Evolutionary conservation across 1,140 invertebrate species (phyloP), one percentile per base, ranked within the genome.

Genomic region (Maniola jurtina): DNA sequence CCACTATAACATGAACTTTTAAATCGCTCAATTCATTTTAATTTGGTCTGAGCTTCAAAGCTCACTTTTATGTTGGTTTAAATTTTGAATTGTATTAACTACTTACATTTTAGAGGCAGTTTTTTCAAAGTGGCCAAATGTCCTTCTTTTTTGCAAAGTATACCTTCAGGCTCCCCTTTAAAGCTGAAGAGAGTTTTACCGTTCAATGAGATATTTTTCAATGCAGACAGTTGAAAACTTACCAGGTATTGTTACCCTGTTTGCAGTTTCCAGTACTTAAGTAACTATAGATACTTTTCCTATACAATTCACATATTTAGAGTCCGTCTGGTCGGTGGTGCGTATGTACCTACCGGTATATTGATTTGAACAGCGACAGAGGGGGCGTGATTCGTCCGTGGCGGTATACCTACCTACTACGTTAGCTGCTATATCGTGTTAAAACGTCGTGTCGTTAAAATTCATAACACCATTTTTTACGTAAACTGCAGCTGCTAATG

Each of bases 331-430:
- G 79, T 72, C 67, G 71, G 75, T 75, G 48, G 65, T 56, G 61
- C 64, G 68, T 62, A 57, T 52, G 45, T 65, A 58, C 59, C 74
- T 65, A 52, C 61, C 75, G 71, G 75, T 80, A 80, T 85, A 87
- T 87, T 85, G 83, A 85, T 87, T 84, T 76, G 75, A 76, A 71
- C 71, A 69, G 76, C 80, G 77, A 80, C 82, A 75, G 79, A 84
- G 79, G 84, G 72, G 84, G 78, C 76, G 81, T 80, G 81, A 80
- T 78, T 81, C 74, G 76, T 73, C 66, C 73, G 74, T 82, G 73
- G 80, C 74, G 66, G 40, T 61, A 61, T 45, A 34, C 25, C 11
- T 50, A 38, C 9, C 25, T 25, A 25, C 25, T 25, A 47, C 14
- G 13, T 10, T 34, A 14, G 34, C 14, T 42, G 33, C 38, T 16